Conservation (phyloP, 2,888 invertebrate genomes). For the Mesodorylaimus sp. region DNA sequence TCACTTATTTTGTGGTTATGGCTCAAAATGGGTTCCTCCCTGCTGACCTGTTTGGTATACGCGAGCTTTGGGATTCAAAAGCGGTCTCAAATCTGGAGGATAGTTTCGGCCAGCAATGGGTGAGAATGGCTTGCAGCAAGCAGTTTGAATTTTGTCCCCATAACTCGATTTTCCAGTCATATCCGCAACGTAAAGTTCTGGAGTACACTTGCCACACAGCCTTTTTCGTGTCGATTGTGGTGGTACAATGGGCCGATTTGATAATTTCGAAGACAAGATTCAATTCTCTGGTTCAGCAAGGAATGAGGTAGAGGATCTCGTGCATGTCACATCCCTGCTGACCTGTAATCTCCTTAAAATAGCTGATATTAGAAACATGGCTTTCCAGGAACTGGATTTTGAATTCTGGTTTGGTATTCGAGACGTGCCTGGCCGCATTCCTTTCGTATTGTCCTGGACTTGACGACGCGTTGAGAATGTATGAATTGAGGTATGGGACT, state of each 20-base stretch:
- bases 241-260: conserved; percentile 39
- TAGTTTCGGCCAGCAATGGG: conserved; percentile 99
- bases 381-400: conserved; percentile 9
- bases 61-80: conserved; percentile 94
- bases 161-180: conserved; percentile 22
- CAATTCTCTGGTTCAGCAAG: conserved; percentile 38
- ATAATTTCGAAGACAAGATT: conserved; percentile 39
- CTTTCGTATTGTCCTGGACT: conserved; percentile 12
- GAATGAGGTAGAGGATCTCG: conserved; percentile 32
- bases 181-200: conserved; percentile 30
- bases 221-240: conserved; percentile 38
- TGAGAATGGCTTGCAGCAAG: conserved; percentile 33
- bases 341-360: too few relatives aligned
- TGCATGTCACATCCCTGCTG: background rate
- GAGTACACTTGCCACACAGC: conserved; percentile 40
- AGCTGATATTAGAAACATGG: too few relatives aligned
- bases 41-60: conserved; percentile 66
- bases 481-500: conserved; percentile 52
- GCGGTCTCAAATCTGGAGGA: conserved; percentile 93
- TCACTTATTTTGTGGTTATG: conserved; percentile 98
- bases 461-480: conserved; percentile 66
- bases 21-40: conserved; percentile 98
- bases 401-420: conserved; percentile 12
- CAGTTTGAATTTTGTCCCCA: background rate
- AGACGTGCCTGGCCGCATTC: conserved; percentile 11